Evolutionary conservation across 1,140 invertebrate species (phyloP), one percentile per base, ranked within the genome.

Genomic region (Brachionus sp.): DNA sequence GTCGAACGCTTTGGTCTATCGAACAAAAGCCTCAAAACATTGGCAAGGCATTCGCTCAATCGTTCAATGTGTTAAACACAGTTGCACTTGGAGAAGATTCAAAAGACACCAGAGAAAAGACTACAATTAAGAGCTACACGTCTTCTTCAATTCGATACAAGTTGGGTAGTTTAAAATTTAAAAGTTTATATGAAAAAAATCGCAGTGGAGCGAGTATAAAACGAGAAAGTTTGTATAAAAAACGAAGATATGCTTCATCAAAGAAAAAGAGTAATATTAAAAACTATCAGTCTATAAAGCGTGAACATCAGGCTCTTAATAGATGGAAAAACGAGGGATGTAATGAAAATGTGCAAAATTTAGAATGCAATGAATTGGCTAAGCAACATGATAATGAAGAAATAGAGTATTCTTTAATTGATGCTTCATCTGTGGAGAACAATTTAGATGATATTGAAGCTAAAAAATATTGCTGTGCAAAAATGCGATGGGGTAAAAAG

Each of bases 381-480:
- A 39, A 16, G 7, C 2, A 73, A 5, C 12, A 66, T 66, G 5
- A 29, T 7, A 12, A 73, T 13, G 42, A 75, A 33, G 70, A 75
- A 44, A 46, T 75, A 13, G 70, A 75, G 13, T 75, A 75, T 25
- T 75, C 70, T 75, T 46, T 75, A 46, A 46, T 75, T 10, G 70
- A 75, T 44, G 70, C 70, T 3, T 75, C 70, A 19, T 75, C 70
- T 0, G 25, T 75, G 25, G 70, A 75, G 44, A 75, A 75, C n/a
- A 75, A 75, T 75, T 75, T 75, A 39, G 46, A 75, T 75, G 23
- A 46, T 1, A 25, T 75, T 23, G 42, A 75, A 39, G 7, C 16
- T 10, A 16, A 50, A 10, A 75, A 75, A 29, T 46, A 44, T 19
- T 46, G 39, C 25, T 75, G 33, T 44, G 33, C 68, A 13, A 75